phyloP scores from a whole-genome alignment of 2,113 vertebrate species.

The Bungarus multicinctus region DNA sequence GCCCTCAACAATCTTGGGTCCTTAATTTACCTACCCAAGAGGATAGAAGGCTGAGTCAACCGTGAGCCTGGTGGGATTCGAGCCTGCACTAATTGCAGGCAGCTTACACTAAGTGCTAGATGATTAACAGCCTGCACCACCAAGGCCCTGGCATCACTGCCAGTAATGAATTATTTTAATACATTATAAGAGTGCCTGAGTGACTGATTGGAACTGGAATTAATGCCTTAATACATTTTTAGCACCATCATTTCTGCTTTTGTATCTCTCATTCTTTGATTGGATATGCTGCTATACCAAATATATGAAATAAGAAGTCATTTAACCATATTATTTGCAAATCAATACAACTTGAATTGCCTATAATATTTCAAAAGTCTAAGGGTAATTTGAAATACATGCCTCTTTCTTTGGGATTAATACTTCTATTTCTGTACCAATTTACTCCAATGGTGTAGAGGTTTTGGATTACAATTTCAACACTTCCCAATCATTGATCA shows the following conservation, averaged over 20 bases:
- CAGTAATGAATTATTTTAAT: constrained; percentile 14
- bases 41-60: no score
- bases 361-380: not conserved
- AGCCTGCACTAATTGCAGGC: no score
- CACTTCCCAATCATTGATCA: not conserved
- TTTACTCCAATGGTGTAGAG: not conserved
- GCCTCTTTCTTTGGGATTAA: not conserved
- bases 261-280: not conserved
- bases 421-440: not conserved
- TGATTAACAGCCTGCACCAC: no score
- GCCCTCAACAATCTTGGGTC: no score
- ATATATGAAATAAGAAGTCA: not conserved
- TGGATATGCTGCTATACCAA: not conserved
- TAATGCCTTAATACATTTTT: constrained; percentile 5
- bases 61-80: no score
- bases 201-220: not conserved
- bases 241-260: constrained; percentile 19
- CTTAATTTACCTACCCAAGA: no score
- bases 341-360: not conserved
- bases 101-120: no score
- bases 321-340: not conserved
- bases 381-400: not conserved
- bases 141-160: no score
- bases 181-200: not conserved
- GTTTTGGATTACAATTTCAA: not conserved